Percentiles rank a stretch among this genome's conserved stretches.
Evolutionary conservation across 1,140 invertebrate genomes (phyloP).

Genomic region (Ruditapes philippinarum): DNA sequence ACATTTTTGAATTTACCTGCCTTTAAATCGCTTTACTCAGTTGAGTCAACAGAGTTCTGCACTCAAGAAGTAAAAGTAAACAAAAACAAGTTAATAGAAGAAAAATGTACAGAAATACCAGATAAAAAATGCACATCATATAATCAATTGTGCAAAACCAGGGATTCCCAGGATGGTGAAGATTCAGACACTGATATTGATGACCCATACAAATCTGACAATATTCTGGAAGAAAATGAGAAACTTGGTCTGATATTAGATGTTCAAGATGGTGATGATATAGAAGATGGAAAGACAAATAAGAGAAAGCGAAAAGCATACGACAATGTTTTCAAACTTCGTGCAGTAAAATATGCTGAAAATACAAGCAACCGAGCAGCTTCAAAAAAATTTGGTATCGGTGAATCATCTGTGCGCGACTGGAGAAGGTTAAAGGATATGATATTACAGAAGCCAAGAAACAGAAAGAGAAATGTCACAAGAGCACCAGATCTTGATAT

Average conservation of each 20-base stretch:
- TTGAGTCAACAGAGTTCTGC: not conserved
- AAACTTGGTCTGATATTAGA: not conserved
- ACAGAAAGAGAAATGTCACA: not conserved
- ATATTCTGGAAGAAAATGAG: not conserved
- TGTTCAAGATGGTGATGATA: not conserved
- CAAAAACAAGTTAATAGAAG: not conserved
- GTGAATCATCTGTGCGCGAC: not conserved
- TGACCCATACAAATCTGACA: too few species aligned
- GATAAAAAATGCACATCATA: too few species aligned
- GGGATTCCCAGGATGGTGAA: not conserved
- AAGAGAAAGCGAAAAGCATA: not conserved
- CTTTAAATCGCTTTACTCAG: not conserved
- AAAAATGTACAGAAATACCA: not conserved
- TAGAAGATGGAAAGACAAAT: not conserved
- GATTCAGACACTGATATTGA: not conserved
- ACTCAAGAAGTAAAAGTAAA: not conserved
- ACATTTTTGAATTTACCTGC: not conserved
- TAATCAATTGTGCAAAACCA: too few species aligned
- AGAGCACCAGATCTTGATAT: not conserved
- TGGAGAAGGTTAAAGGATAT: not conserved
- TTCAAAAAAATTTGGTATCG: not conserved
- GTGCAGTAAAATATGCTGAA: not conserved
- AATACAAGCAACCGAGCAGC: not conserved
- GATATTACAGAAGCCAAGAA: not conserved
- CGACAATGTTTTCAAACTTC: constrained; percentile 19